Evolutionary conservation across 1,140 invertebrate genomes (phyloP), one percentile per base, ranked within the genome.

Genomic region (Drosophila nebulosa): DNA sequence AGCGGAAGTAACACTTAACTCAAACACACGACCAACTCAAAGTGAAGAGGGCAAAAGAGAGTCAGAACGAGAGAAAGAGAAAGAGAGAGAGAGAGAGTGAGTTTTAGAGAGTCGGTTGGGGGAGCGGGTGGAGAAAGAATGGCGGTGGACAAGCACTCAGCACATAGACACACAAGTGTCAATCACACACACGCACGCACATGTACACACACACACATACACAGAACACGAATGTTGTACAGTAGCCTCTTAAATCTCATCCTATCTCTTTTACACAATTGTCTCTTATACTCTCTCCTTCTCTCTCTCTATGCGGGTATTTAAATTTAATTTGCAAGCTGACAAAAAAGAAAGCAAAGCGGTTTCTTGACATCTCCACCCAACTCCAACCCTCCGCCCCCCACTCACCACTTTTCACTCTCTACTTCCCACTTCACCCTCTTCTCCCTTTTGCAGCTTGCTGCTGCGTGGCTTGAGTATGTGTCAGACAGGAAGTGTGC

Each of bases 261-360:
- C 16, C 3, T 14, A 21, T 71, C 12, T 16, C 52, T 36, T 68
- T 51, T 27, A 6, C 63, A 39, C 58, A 14, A 32, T 30, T 58
- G 22, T 60, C 60, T 60, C 27, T 18, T 61, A 35, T 27, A n/a
- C 21, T 42, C n/a, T 26, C 51, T 24, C 26, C 27, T 2, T 55
- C 30, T 56, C 21, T 30, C 10, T 53, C 32, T 53, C 57, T 69
- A 81, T 81, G 79, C 74, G 79, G 79, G 79, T 78, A 81, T 81
- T 81, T 81, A 81, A 81, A 81, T 81, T 81, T 81, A 81, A 81
- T 81, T 81, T 81, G 78, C 79, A 81, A 78, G 74, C 79, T 81
- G 78, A 78, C 69, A 81, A 74, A 80, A 80, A 78, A 81, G 78
- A 80, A 80, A 81, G 78, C 73, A 80, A 77, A 77, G 68, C 69